Evolutionary conservation across 2,113 vertebrate species (phyloP).

Genomic region (Petroica traversi): DNA sequence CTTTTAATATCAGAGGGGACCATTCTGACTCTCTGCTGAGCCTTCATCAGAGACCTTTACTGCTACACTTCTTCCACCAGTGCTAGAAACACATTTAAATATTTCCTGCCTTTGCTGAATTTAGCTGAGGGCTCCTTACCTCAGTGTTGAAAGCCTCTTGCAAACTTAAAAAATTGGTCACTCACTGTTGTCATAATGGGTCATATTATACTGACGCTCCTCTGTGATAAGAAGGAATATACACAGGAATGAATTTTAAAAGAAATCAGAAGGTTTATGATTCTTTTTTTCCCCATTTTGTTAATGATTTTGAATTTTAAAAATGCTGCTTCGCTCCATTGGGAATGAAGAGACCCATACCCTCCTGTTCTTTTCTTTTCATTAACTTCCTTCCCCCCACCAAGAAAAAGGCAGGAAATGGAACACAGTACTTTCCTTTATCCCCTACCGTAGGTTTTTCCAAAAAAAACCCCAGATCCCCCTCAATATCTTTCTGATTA

Average conservation of each 20-base stretch:
- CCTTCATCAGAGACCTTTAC: not conserved
- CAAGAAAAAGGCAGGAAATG: not conserved
- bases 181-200: accelerated
- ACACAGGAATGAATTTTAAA: not conserved
- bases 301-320: not conserved
- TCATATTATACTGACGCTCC: not conserved
- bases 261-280: not conserved
- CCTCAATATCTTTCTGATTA: not conserved
- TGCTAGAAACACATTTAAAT: not conserved
- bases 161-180: not conserved
- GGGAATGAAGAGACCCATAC: not conserved
- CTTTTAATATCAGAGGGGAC: not conserved
- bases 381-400: not conserved
- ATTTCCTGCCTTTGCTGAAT: not conserved
- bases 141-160: not conserved
- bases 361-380: not conserved
- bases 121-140: not conserved
- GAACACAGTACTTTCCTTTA: not conserved
- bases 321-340: not conserved
- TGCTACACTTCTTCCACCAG: not conserved
- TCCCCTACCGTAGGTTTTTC: not conserved
- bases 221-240: not conserved
- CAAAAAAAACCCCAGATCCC: not conserved
- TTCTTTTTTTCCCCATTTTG: not conserved
- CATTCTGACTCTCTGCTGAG: not conserved